These are phyloP conservation scores for Andrena bucephala DNA, from an alignment of 2,888 invertebrate species.

Conservation along the genomic window DNA sequence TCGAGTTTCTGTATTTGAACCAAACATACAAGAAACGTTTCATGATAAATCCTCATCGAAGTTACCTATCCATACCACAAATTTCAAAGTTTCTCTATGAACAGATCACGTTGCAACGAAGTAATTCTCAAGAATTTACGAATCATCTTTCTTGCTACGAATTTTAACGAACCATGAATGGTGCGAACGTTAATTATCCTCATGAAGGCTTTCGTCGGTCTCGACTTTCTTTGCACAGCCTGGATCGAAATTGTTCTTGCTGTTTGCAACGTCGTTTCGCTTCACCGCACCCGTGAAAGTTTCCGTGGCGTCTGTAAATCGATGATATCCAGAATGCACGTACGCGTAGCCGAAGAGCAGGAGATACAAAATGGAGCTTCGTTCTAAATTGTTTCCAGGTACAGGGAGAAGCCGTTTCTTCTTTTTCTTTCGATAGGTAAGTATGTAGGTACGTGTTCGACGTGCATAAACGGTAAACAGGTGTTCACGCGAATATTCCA, in stretches of 20 bases:
- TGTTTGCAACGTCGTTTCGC: constrained; percentile 7
- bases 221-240: background rate
- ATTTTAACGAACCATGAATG: background rate
- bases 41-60: too few relatives aligned
- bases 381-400: constrained; percentile 9
- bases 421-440: constrained; percentile 20
- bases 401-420: constrained; percentile 33
- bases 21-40: too few relatives aligned
- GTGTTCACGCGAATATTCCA: background rate
- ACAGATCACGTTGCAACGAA: background rate
- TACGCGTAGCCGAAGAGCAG: background rate
- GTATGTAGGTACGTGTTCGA: background rate
- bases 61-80: too few relatives aligned
- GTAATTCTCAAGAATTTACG: background rate
- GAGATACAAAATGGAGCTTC: background rate
- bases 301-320: background rate
- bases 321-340: constrained; percentile 12
- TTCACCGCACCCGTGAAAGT: constrained; percentile 29
- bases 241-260: constrained; percentile 6
- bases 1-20: too few relatives aligned
- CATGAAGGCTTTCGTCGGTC: too few relatives aligned
- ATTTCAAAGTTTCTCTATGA: background rate
- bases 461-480: background rate
- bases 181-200: background rate
- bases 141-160: background rate